Base-by-base conservation (phyloP, 2,888 invertebrate genomes). In the Trissolcus brochymenae region DNA sequence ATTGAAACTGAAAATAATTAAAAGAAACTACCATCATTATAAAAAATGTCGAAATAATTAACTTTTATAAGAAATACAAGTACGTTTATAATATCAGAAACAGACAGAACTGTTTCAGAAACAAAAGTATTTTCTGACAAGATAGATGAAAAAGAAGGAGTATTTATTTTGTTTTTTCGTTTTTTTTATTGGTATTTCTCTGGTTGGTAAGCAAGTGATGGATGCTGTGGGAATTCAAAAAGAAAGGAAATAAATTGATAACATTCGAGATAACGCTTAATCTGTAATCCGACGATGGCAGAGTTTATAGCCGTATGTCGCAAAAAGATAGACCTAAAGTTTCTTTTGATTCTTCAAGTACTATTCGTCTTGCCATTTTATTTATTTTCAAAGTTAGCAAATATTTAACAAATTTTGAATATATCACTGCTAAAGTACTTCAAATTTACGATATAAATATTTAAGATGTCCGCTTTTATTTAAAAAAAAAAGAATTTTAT, bases 231-330 rank as follows among this genome's bases (percentile, higher is more conserved):
- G 14, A 64, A 66, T 66, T 56, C 13, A 35, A 66, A 55, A 29
- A 9, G 46, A 56, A 56, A 56, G 17, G 55, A 65, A 56, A 56
- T 56, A 66, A 56, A 66, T 50, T 66, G 56, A 40, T 54, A 56
- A 56, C 25, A n/a, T 66, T 66, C 50, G 55, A 66, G 50, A 16
- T 40, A 56, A 50, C 50, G 46, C 40, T 56, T 66, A 66, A 66
- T 66, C 65, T 56, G 46, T 66, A 56, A 66, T 50, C 65, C 50
- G 56, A 56, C 56, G 55, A 49, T 50, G 50, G 25, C 11, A 50
- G 40, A 40, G 35, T 40, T 66, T 56, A 55, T 29, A 55, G 11
- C 46, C 46, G 16, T 25, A 16, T 55, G 43, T 62, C 53, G 54
- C 53, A 62, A 53, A 54, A 55, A 17, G 29, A 21, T n/a, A 51